Percentiles rank a stretch among this genome's conserved stretches.
Evolutionary conservation across 2,888 invertebrate genomes (phyloP).

Genomic region (Nipponacmea schrenckii): DNA sequence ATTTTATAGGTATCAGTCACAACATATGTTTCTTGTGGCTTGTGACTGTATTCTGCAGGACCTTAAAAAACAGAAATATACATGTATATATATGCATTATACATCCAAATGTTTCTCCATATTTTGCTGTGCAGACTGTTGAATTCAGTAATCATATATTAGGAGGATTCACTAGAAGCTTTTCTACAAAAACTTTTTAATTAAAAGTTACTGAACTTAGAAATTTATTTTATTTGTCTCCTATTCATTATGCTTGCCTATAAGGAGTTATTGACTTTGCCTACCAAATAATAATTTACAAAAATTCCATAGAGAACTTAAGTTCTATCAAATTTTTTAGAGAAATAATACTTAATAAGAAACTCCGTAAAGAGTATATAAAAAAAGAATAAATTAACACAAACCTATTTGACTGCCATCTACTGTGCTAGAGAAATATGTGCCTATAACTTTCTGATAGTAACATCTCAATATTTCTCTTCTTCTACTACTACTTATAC

Average conservation of each 20-base stretch:
- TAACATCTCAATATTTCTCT: constrained; percentile 55
- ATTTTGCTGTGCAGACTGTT: background rate
- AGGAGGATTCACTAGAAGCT: too few relatives aligned
- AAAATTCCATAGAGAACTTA: too few relatives aligned
- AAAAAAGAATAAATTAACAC: background rate
- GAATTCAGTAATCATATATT: too few relatives aligned
- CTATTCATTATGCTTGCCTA: too few relatives aligned
- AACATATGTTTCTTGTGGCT: constrained; percentile 56
- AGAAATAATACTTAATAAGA: too few relatives aligned
- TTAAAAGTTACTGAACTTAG: too few relatives aligned
- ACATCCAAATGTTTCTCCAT: background rate
- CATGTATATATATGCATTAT: background rate
- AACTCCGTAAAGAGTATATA: background rate
- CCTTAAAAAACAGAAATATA: constrained; percentile 34
- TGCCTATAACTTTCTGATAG: constrained; percentile 56
- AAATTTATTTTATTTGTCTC: too few relatives aligned
- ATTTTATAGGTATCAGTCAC: constrained; percentile 61
- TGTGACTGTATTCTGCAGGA: constrained; percentile 52
- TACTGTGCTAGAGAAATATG: constrained; percentile 48
- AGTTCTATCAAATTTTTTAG: too few relatives aligned
- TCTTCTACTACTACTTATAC: constrained; percentile 35
- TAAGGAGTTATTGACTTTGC: too few relatives aligned
- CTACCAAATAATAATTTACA: too few relatives aligned
- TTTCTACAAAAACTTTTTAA: too few relatives aligned
- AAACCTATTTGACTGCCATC: constrained; percentile 53